Evolutionary conservation across 1,140 invertebrate genomes (phyloP).

Genomic region (Ctenoplectra terminalis): DNA sequence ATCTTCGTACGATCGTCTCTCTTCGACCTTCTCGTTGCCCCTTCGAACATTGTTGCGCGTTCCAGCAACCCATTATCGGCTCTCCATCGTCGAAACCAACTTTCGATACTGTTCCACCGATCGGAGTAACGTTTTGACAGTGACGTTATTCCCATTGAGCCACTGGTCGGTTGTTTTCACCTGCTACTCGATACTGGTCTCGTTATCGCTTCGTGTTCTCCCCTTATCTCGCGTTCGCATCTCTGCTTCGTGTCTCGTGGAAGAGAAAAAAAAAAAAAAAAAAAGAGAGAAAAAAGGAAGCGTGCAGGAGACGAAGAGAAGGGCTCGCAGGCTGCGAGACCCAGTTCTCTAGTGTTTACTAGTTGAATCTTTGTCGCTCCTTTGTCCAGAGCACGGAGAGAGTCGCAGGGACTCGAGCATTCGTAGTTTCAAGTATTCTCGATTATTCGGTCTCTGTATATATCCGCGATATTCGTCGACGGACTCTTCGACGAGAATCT

Average conservation of each 20-base stretch:
- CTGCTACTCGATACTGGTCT: neutral
- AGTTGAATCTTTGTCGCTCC: conserved; percentile 19
- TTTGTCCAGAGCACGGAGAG: conserved; percentile 12
- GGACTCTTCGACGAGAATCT: no score
- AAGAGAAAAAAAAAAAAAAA: no score
- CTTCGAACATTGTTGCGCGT: neutral
- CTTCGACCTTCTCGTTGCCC: neutral
- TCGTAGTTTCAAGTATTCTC: neutral
- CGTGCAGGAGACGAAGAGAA: neutral
- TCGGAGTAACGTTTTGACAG: conserved; percentile 38
- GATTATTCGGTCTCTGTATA: no score
- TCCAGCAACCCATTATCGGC: neutral
- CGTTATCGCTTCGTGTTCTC: conserved; percentile 10
- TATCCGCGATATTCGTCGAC: no score
- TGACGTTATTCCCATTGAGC: neutral
- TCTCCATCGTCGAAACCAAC: conserved; percentile 21
- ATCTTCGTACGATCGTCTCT: neutral
- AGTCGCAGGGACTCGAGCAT: no score
- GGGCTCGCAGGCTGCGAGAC: neutral
- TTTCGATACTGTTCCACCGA: neutral
- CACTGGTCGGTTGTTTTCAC: no score
- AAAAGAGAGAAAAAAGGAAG: no score
- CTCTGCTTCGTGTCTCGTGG: neutral
- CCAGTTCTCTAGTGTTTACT: conserved; percentile 38
- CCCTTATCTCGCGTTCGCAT: conserved; percentile 13